phyloP scores from a whole-genome alignment of 1,140 invertebrate genomes.

The Ooceraea biroi region DNA sequence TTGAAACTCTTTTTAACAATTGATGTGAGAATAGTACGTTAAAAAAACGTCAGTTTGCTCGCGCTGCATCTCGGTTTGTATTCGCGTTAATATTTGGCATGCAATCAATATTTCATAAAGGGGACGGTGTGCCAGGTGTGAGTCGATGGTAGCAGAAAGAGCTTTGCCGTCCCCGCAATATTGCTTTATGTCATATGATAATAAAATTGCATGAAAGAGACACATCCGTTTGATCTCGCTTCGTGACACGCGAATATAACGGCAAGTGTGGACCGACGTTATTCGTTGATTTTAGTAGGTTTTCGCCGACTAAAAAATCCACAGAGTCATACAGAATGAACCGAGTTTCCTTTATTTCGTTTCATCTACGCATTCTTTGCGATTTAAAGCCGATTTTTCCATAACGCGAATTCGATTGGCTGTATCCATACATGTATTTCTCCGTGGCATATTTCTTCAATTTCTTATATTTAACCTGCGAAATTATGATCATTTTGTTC shows the following conservation, averaged over 20 bases:
- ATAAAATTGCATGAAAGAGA: slow-evolving; percentile 56
- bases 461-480: slow-evolving; percentile 12
- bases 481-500: slow-evolving; percentile 3
- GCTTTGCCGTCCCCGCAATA: slow-evolving; percentile 47
- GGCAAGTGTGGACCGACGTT: slow-evolving; percentile 16
- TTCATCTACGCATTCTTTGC: background rate
- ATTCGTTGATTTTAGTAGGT: slow-evolving; percentile 38
- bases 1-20: slow-evolving; percentile 9
- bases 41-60: background rate
- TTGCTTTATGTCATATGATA: slow-evolving; percentile 59
- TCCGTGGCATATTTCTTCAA: background rate
- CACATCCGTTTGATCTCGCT: slow-evolving; percentile 50
- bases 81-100: slow-evolving; percentile 22
- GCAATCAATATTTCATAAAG: slow-evolving; percentile 39
- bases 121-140: background rate
- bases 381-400: background rate
- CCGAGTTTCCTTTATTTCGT: background rate
- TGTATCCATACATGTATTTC: too few species aligned
- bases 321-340: background rate
- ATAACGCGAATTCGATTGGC: background rate
- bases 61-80: background rate
- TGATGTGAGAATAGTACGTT: background rate
- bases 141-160: slow-evolving; percentile 10
- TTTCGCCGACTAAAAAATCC: slow-evolving; percentile 21
- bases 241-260: slow-evolving; percentile 48